These are phyloP conservation scores for Portunus trituberculatus DNA, from an alignment of 1,140 invertebrate species.

Conservation along the genomic window DNA sequence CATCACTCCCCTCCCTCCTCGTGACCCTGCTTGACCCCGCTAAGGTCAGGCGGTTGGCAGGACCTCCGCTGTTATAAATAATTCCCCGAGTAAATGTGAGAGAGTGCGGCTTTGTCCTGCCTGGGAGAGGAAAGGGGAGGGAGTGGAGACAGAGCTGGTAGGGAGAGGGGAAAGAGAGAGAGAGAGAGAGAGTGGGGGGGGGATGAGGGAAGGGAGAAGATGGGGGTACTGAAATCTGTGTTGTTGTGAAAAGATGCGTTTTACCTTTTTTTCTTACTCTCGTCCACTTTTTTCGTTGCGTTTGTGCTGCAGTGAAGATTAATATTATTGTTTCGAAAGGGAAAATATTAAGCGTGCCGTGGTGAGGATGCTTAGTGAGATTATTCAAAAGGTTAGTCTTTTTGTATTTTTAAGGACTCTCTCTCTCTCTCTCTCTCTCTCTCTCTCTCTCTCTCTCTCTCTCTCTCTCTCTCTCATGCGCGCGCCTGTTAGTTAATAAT, in stretches of 20 bases:
- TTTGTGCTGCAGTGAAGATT: too few species aligned
- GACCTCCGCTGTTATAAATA: neutral
- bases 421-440: constrained; percentile 20
- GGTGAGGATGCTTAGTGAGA: too few species aligned
- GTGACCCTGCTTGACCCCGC: neutral
- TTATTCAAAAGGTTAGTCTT: too few species aligned
- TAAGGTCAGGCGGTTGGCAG: neutral
- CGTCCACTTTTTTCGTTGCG: too few species aligned
- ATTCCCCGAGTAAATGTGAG: constrained; percentile 5
- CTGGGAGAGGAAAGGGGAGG: neutral
- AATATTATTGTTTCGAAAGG: too few species aligned
- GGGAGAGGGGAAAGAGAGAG: too few species aligned
- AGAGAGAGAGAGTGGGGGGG: neutral
- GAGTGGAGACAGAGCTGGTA: neutral
- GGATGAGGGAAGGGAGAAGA: neutral
- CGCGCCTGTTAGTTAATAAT: too few species aligned
- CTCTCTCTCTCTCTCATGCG: neutral
- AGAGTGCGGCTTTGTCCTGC: neutral
- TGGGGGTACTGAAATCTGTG: neutral
- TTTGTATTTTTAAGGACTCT: neutral
- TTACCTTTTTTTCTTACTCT: too few species aligned
- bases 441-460: constrained; percentile 20
- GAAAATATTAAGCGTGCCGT: too few species aligned
- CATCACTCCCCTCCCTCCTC: neutral
- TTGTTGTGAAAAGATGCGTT: too few species aligned